Evolutionary conservation across 2,888 invertebrate genomes (phyloP).

Genomic region (Tipula helvola): DNA sequence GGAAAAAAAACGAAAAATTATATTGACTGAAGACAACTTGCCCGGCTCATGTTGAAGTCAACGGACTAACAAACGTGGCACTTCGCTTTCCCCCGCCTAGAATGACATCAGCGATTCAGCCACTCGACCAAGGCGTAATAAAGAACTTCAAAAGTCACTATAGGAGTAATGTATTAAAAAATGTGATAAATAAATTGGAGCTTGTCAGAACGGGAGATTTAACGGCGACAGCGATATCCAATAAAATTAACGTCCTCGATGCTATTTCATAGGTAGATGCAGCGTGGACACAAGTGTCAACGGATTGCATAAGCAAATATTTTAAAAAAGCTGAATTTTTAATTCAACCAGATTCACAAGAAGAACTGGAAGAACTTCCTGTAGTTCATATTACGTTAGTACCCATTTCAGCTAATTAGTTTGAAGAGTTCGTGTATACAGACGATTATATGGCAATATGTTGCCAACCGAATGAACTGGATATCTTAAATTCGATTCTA

Average conservation of each 20-base stretch:
- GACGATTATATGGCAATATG: no score
- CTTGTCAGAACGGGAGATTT: background rate
- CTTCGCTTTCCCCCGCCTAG: background rate
- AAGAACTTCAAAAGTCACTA: background rate
- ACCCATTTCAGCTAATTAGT: no score
- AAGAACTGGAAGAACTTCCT: background rate
- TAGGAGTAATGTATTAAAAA: background rate
- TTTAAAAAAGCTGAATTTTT: no score
- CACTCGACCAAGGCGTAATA: background rate
- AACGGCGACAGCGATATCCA: background rate
- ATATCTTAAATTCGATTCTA: no score
- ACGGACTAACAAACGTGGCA: no score
- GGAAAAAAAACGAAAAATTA: no score
- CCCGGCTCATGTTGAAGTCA: no score
- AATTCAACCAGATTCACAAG: background rate
- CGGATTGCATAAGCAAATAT: background rate
- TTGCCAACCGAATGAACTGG: no score
- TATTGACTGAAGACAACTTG: no score
- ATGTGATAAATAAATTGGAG: no score
- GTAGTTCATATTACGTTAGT: no score
- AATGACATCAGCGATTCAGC: background rate
- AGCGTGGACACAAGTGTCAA: background rate
- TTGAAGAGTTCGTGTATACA: no score
- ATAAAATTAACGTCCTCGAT: background rate
- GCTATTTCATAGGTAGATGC: background rate